Conservation (phyloP, 1,140 invertebrate species). For the Zaprionus capensis region DNA sequence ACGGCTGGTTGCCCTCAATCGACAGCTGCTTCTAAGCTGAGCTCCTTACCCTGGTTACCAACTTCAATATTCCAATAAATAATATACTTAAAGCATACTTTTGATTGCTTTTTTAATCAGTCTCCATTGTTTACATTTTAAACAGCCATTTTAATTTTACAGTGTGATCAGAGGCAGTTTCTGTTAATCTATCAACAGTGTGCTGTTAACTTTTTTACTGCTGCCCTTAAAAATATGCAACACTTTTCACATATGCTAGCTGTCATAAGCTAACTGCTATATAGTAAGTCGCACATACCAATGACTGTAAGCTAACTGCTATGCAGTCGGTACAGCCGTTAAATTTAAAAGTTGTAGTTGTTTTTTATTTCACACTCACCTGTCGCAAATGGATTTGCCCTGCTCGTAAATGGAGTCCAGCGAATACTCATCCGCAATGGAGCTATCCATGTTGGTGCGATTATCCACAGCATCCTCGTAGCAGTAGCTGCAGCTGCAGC, state of each 20-base stretch:
- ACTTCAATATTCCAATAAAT: slow-evolving; percentile 16
- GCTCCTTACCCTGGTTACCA: neutral
- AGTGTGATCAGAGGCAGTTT: neutral
- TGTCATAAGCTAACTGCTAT: slow-evolving; percentile 21
- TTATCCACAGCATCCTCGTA: slow-evolving; percentile 62
- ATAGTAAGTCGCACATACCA: no score
- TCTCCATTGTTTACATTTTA: neutral
- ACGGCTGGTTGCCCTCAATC: slow-evolving; percentile 49
- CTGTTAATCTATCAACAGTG: neutral
- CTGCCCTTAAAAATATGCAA: slow-evolving; percentile 30
- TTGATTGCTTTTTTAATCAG: neutral
- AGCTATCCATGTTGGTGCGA: slow-evolving; percentile 72
- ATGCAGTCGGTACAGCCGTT: no score
- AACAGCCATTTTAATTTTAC: neutral
- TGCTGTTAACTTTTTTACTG: neutral
- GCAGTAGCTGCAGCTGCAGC: slow-evolving; percentile 86
- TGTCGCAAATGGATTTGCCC: slow-evolving; percentile 60
- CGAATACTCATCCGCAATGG: slow-evolving; percentile 72
- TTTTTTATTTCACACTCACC: slow-evolving; percentile 60
- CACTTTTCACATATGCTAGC: neutral
- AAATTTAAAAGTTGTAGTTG: neutral
- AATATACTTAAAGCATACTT: slow-evolving; percentile 14
- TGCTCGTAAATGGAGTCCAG: slow-evolving; percentile 70
- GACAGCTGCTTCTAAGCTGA: slow-evolving; percentile 56
- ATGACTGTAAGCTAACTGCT: neutral